phyloP scores from a whole-genome alignment of 2,113 vertebrate genomes.

The Collichthys lucidus region DNA sequence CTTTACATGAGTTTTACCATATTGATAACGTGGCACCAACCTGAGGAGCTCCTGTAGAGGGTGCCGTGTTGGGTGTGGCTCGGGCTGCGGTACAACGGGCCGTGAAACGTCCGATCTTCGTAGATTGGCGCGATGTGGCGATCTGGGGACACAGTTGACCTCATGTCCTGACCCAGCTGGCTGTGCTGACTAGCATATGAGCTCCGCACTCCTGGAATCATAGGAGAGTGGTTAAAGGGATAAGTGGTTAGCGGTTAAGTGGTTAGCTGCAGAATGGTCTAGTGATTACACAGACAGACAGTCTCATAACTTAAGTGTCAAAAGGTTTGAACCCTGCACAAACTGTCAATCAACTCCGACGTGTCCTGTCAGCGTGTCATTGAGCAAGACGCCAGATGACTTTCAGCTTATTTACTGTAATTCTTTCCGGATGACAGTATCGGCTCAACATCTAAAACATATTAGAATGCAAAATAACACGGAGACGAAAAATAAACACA shows the following conservation, averaged over 20 bases:
- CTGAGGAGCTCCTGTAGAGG: conserved; percentile 90
- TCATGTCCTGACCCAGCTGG: conserved; percentile 90
- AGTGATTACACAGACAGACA: neutral
- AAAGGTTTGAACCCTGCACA: neutral
- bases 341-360: conserved; percentile 7
- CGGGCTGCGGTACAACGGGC: conserved; percentile 92
- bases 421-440: neutral
- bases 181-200: conserved; percentile 96
- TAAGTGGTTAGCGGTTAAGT: neutral
- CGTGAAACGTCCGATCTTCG: conserved; percentile 92
- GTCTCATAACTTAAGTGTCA: conserved; percentile 1
- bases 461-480: neutral
- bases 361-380: conserved; percentile 8
- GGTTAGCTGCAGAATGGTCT: neutral
- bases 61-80: conserved; percentile 90
- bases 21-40: conserved; percentile 72
- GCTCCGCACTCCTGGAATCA: conserved; percentile 88
- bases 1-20: neutral
- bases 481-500: neutral
- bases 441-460: neutral
- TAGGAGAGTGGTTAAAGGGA: neutral
- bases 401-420: neutral
- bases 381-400: neutral
- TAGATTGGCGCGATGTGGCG: conserved; percentile 96
- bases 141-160: conserved; percentile 92